These are phyloP conservation scores for Spizaetus ornatus DNA, from an alignment of 2,113 vertebrate species.

Conservation along the genomic window DNA sequence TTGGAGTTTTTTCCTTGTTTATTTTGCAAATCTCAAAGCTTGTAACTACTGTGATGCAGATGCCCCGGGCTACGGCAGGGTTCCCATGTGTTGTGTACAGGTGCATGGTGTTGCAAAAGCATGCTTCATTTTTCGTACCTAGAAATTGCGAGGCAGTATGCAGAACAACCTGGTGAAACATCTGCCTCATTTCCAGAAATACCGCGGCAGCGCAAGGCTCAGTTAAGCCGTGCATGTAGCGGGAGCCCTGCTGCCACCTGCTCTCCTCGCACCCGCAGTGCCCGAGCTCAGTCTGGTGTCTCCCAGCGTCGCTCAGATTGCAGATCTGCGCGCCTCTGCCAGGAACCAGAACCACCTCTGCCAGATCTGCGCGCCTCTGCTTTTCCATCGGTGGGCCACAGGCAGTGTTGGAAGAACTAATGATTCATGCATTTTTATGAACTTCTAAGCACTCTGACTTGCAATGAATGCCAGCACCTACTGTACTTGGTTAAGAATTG, in stretches of 20 bases:
- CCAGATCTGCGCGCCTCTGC: rapidly evolving
- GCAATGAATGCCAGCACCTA: neutral
- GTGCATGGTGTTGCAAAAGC: neutral
- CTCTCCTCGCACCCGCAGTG: rapidly evolving
- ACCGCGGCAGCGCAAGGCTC: rapidly evolving
- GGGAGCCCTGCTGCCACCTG: neutral
- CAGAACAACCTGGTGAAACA: neutral
- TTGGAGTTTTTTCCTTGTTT: neutral
- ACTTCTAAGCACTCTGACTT: neutral
- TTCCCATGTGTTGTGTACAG: neutral
- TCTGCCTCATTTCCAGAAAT: neutral
- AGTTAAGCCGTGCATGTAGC: rapidly evolving
- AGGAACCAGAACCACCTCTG: neutral
- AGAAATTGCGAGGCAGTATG: rapidly evolving
- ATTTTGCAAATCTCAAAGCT: neutral
- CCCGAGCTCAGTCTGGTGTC: neutral
- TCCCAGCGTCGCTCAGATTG: rapidly evolving
- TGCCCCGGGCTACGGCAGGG: neutral
- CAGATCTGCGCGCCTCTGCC: rapidly evolving
- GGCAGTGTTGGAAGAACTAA: neutral
- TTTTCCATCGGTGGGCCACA: neutral
- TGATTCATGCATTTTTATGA: neutral
- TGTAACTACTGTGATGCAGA: neutral
- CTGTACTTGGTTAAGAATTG: neutral
- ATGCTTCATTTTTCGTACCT: rapidly evolving